Conservation (phyloP, 2,797 vertebrate species). For the Peromyscus aztecus region DNA sequence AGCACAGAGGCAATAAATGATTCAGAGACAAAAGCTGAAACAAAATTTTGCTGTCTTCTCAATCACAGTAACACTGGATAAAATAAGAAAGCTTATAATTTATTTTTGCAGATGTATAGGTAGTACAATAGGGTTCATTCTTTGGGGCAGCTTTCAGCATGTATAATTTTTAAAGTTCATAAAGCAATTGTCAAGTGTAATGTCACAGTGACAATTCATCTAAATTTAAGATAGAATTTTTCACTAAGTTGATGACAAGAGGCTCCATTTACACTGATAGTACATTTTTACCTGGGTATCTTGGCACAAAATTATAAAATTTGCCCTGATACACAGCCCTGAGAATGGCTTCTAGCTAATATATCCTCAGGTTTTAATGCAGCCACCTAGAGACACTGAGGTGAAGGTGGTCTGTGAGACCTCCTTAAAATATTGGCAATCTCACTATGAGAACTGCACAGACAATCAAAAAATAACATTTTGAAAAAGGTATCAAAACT, state of each 20-base stretch:
- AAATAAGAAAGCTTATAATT: background rate
- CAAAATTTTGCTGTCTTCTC: background rate
- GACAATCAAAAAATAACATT: background rate
- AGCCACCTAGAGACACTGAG: background rate
- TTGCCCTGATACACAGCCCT: background rate
- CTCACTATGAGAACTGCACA: background rate
- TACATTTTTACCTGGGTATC: background rate
- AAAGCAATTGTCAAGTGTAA: background rate
- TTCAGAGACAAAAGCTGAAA: conserved; percentile 29
- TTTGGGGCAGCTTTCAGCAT: background rate
- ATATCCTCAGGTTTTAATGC: background rate
- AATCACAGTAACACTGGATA: background rate
- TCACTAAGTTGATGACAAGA: background rate
- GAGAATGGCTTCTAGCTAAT: background rate
- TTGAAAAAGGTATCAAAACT: background rate
- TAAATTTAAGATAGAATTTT: conserved; percentile 24
- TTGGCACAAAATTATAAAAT: background rate
- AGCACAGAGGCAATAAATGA: background rate
- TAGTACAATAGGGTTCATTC: background rate
- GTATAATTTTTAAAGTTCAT: background rate
- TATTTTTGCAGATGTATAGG: background rate
- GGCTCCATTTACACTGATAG: background rate
- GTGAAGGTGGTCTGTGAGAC: background rate
- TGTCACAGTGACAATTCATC: background rate
- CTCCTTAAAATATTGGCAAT: background rate